Evolutionary conservation across 2,888 invertebrate genomes (phyloP), one percentile per base, ranked within the genome.

Genomic region (Muscina levida): DNA sequence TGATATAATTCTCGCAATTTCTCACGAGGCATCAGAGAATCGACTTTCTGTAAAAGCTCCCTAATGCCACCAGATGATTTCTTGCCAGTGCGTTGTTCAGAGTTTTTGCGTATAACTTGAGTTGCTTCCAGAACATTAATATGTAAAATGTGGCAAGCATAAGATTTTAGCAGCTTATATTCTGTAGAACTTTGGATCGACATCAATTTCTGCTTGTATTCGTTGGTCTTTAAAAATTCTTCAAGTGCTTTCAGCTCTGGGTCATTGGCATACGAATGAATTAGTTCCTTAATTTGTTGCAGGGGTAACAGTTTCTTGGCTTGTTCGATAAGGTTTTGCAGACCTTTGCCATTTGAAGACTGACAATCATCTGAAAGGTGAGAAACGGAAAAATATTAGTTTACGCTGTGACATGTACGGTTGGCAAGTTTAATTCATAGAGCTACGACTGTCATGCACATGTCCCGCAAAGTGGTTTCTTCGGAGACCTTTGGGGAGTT

Each of bases 11-110:
- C 84, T 15, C 82, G 71, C 8, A 88, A 48, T 1, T 82, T 53
- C 1, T 67, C 57, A 1, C 83, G 84, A 0, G 88, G 88, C 73
- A 88, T 24, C 0, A 84, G 82, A 31, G 83, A 84, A 2, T 85
- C 82, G 31, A 88, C 67, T 24, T 86, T 86, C 53, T 72, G 72
- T 15, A 88, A 19, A 1, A 88, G 68, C 1, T 88, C 87, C 0
- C 84, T 84, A 0, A 88, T 72, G 0, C 87, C 88, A 4, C 17
- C 42, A 5, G 15, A 79, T 81, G 26, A 73, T n/a, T n/a, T n/a
- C 0, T 68, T 22, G 10, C n/a, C 48, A 8, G 62, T 11, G 5
- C 51, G 51, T 31, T 31, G 4, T 15, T 15, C 37, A 1, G n/a
- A 17, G 2, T 81, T 31, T 0, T 84, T 11, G 13, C 84, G 79